Evolutionary conservation across 2,888 invertebrate genomes (phyloP).

Genomic region (Eurytoma californica): DNA sequence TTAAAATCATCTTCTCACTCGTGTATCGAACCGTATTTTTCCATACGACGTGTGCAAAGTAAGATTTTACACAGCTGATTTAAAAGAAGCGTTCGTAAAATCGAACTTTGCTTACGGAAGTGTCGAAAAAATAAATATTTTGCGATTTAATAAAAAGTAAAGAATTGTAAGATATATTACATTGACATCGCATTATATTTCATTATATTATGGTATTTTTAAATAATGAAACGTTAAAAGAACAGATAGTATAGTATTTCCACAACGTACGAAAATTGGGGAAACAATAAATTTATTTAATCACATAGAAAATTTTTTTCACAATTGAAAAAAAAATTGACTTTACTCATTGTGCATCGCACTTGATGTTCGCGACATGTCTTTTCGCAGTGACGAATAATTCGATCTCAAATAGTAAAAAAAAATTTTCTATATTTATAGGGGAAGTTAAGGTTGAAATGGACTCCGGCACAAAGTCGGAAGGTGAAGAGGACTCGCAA

Average conservation of each 20-base stretch:
- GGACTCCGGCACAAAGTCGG: slow-evolving; percentile 88
- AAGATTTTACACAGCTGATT: no score
- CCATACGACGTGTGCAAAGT: no score
- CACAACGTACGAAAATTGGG: neutral
- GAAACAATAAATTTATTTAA: neutral
- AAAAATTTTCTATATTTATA: slow-evolving; percentile 59
- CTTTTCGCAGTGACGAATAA: neutral
- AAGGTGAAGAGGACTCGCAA: slow-evolving; percentile 90
- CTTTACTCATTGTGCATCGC: neutral
- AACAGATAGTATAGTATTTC: no score
- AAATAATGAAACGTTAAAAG: no score
- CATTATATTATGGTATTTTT: no score
- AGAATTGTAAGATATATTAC: no score
- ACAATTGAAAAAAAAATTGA: slow-evolving; percentile 3
- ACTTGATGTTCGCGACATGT: neutral
- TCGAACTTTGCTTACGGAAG: no score
- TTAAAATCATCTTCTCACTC: no score
- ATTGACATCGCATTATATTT: no score
- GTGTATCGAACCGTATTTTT: no score
- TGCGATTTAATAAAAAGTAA: neutral
- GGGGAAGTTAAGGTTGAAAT: slow-evolving; percentile 74
- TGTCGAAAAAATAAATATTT: slow-evolving; percentile 6
- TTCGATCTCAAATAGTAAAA: slow-evolving; percentile 9
- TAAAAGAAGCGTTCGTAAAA: no score
- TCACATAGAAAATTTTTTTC: slow-evolving; percentile 51